Evolutionary conservation across 2,888 invertebrate species (phyloP), one percentile per base, ranked within the genome.

Genomic region (Euproctis similis): DNA sequence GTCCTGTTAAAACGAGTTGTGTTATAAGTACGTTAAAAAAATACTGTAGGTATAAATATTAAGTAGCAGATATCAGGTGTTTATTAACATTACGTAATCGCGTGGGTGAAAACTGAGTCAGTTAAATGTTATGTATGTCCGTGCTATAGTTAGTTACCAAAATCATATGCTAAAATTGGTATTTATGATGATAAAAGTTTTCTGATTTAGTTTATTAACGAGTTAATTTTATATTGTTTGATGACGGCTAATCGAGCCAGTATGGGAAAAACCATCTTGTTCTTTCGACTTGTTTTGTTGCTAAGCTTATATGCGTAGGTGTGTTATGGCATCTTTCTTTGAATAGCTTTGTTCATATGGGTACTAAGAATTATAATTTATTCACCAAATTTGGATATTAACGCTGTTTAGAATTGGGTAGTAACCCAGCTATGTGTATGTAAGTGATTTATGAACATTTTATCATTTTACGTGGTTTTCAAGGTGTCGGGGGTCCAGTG

Each of bases 101-200:
- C 30, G 48, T 56, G 59, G 66, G 65, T 40, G 37, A 36, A 30
- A 54, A 46, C 50, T 66, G 67, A 73, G 44, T 74, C 67, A 69
- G 54, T 52, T 26, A 9, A 8, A 10, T 10, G 10, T 21, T 21
- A 21, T 21, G 10, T 46, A 53, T 42, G 46, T 49, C 43, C 44
- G 43, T 48, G 51, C 41, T 36, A 36, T 36, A 42, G 35, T 34
- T 32, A 46, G 45, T 41, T 34, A 34, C 71, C 73, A 70, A 64
- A 74, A 58, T 24, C 4, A 10, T 61, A 75, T 77, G 74, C 47
- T 53, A 75, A 76, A 65, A 21, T 59, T 69, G 71, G 48, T 71
- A 72, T 76, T 75, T 72, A 55, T 42, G 39, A 47, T 32, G 45
- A 53, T 53, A 45, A 46, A n/a, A 35, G 44, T 47, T 59, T 49